phyloP scores from a whole-genome alignment of 30 jellyfish, hydroid and myxozoan genomes.

The Sanderia malayensis region DNA sequence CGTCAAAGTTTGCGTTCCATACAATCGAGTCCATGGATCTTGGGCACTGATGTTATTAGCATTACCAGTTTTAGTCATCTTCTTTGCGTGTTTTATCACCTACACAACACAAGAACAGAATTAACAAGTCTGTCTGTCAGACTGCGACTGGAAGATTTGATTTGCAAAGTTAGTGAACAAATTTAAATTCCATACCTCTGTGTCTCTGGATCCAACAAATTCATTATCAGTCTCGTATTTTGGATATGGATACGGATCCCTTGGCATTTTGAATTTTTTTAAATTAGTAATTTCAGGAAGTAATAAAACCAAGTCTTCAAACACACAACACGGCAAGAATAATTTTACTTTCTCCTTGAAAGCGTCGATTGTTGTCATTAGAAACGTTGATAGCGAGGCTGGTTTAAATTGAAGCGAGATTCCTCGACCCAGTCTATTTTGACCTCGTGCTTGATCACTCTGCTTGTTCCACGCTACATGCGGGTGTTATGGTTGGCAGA shows the following conservation, averaged over 20 bases:
- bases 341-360: neutral
- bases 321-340: neutral
- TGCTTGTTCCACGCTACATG: conserved; percentile 12
- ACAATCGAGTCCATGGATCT: conserved; percentile 79
- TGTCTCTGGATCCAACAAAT: conserved; percentile 45
- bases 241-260: conserved; percentile 92
- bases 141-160: too few relatives aligned
- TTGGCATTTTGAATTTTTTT: conserved; percentile 47
- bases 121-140: too few relatives aligned
- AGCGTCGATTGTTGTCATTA: conserved; percentile 31
- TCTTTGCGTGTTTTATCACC: conserved; percentile 37
- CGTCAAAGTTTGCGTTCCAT: conserved; percentile 73
- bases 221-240: conserved; percentile 76
- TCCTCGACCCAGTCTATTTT: neutral
- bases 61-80: neutral
- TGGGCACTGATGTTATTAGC: neutral
- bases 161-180: neutral
- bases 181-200: conserved; percentile 26
- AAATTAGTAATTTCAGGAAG: neutral
- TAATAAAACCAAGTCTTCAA: too few relatives aligned
- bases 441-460: conserved; percentile 3
- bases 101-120: neutral
- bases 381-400: conserved; percentile 41
- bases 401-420: neutral
- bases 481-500: neutral